Base-by-base conservation (phyloP, 1,140 invertebrate species). In the Apocrypta bakeri region DNA sequence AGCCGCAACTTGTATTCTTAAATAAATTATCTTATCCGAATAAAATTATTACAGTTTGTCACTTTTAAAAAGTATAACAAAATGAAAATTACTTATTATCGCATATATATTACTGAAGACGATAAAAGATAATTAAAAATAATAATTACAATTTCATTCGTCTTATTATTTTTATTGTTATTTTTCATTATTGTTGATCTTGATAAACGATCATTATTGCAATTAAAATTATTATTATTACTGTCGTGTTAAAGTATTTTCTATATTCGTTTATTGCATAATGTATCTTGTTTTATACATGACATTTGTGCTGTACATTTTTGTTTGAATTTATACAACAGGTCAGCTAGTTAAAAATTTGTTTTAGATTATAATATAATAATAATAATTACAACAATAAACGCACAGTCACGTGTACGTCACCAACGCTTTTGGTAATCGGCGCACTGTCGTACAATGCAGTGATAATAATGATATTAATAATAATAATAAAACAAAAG, bases 401-500 rank as follows among this genome's bases (percentile, higher is more conserved):
- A 56, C 48, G 48, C n/a, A 1, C 4, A 56, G 17, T 0, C 14
- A 56, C n/a, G 48, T n/a, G 21, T 56, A 21, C 17, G 17, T 17
- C 21, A 56, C 48, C 4, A 56, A n/a, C 17, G 3, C 48, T 56
- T n/a, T 21, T 21, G n/a, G 48, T 56, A 56, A 21, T 17, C 6
- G 4, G 4, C 48, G 17, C 48, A 56, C 21, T 56, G 48, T 7
- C 48, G 21, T 17, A 56, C 48, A 17, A 21, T 56, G 14, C 48
- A 56, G n/a, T 74, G 76, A 48, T 82, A 71, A 82, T 77, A 83
- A 84, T 61, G 82, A 74, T 81, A 83, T 82, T 83, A 82, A 85
- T 29, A 84, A 83, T 82, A 85, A 82, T 84, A 82, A 85, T 86
- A 82, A 82, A 66, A 66, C 24, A 27, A 66, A 86, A 85, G 74